phyloP scores from a whole-genome alignment of 2,797 vertebrate species.

The Danio albolineatus region DNA sequence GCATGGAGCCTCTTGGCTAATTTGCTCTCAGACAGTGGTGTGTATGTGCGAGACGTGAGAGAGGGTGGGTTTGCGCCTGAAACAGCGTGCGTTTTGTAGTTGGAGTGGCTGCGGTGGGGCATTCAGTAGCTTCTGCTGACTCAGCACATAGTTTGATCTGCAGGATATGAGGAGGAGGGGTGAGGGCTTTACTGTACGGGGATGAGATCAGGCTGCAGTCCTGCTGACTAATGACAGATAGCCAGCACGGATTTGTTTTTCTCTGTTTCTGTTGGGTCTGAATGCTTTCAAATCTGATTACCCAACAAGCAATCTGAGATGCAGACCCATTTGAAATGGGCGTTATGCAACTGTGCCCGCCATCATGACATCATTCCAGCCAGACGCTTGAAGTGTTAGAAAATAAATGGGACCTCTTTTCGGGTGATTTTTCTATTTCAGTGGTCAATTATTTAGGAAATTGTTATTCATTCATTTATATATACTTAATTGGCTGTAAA shows the following conservation, averaged over 20 bases:
- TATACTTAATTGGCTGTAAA: too few relatives aligned
- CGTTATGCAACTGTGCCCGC: conserved; percentile 14
- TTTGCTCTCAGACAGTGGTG: conserved; percentile 21
- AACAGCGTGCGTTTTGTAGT: conserved; percentile 7
- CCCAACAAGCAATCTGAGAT: conserved; percentile 12
- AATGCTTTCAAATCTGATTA: conserved; percentile 13
- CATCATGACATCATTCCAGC: conserved; percentile 17
- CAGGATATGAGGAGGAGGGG: conserved; percentile 36
- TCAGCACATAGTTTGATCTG: conserved; percentile 46
- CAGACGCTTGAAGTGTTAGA: neutral
- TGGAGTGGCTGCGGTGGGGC: conserved; percentile 1
- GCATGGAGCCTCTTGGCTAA: conserved; percentile 13
- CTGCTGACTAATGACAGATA: neutral
- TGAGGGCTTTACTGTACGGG: conserved; percentile 16
- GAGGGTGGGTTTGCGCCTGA: neutral
- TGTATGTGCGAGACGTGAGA: conserved; percentile 6
- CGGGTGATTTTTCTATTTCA: neutral
- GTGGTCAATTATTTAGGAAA: too few relatives aligned
- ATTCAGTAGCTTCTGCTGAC: conserved; percentile 43
- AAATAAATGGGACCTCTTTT: neutral
- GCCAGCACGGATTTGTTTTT: neutral
- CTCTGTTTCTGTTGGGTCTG: neutral
- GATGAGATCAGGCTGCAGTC: conserved; percentile 5
- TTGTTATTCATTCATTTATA: too few relatives aligned
- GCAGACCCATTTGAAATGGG: neutral